phyloP scores from a whole-genome alignment of 2,888 invertebrate genomes.

The Ypsolopha sequella region DNA sequence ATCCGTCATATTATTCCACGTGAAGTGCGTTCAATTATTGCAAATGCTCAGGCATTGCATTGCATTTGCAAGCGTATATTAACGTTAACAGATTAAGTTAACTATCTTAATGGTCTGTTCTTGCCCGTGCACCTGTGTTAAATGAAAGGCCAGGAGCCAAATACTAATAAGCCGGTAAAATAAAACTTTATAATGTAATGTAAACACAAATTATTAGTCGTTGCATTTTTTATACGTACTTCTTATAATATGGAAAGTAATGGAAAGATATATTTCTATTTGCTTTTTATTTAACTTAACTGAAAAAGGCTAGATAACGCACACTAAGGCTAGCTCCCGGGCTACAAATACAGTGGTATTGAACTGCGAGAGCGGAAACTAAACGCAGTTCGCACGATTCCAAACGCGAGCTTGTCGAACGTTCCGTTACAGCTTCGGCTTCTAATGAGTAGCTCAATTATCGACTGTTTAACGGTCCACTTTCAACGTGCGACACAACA shows the following conservation, averaged over 20 bases:
- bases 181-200: too few species aligned
- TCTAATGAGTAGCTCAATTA: conserved; percentile 55
- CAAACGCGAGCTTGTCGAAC: conserved; percentile 10
- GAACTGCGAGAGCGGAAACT: conserved; percentile 46
- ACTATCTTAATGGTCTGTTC: conserved; percentile 17
- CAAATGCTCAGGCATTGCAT: conserved; percentile 14
- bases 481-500: conserved; percentile 23
- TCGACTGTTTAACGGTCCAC: conserved; percentile 30
- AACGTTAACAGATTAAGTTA: conserved; percentile 22
- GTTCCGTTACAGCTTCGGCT: conserved; percentile 25
- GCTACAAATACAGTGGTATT: conserved; percentile 23
- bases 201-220: too few species aligned
- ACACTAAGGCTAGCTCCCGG: too few species aligned
- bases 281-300: too few species aligned
- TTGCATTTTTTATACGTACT: too few species aligned
- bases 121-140: conserved; percentile 17
- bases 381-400: conserved; percentile 37
- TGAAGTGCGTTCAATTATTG: conserved; percentile 27
- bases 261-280: too few species aligned
- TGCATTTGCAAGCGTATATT: conserved; percentile 2
- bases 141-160: not conserved
- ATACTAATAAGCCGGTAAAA: too few species aligned
- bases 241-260: too few species aligned
- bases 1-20: not conserved
- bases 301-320: too few species aligned